Conservation (phyloP, 2,888 invertebrate species). For the Agriopis aurantiaria region DNA sequence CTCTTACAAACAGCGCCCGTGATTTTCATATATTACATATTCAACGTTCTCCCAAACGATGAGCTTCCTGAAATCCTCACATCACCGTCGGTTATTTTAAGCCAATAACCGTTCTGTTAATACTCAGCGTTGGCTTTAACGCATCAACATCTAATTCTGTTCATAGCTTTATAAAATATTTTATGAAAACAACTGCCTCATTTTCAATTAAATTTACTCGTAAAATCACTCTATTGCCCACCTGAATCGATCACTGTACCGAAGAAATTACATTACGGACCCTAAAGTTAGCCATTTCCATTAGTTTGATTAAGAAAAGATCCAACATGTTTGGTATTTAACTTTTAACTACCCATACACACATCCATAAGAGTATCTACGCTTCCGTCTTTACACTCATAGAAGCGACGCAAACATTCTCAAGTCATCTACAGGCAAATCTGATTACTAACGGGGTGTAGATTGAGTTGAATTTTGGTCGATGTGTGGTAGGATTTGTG, state of each 20-base stretch:
- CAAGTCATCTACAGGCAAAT: slow-evolving; percentile 37
- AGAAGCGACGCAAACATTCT: slow-evolving; percentile 58
- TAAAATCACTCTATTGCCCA: slow-evolving; percentile 38
- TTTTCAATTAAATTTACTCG: slow-evolving; percentile 35
- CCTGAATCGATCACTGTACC: slow-evolving; percentile 50
- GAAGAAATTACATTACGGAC: slow-evolving; percentile 60
- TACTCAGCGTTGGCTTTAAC: slow-evolving; percentile 33
- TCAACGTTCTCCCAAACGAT: slow-evolving; percentile 33
- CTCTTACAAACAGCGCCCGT: slow-evolving; percentile 33
- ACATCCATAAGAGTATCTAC: slow-evolving; percentile 59
- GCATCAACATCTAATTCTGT: slow-evolving; percentile 37
- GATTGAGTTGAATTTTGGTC: slow-evolving; percentile 50
- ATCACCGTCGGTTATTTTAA: slow-evolving; percentile 36
- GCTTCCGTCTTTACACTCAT: slow-evolving; percentile 61
- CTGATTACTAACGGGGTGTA: slow-evolving; percentile 37
- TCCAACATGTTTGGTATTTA: slow-evolving; percentile 77
- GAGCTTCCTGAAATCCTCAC: slow-evolving; percentile 38
- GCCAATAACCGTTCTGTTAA: slow-evolving; percentile 39
- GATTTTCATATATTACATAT: slow-evolving; percentile 40
- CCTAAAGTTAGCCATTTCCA: slow-evolving; percentile 71
- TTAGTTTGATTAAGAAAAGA: slow-evolving; percentile 80
- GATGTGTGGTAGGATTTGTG: slow-evolving; percentile 50
- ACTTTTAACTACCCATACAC: slow-evolving; percentile 78
- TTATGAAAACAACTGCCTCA: slow-evolving; percentile 29
- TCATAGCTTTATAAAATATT: slow-evolving; percentile 41